Evolutionary conservation across 53 echinoderm and acorn worm genomes (phyloP).

Genomic region (Arbacia lixula): DNA sequence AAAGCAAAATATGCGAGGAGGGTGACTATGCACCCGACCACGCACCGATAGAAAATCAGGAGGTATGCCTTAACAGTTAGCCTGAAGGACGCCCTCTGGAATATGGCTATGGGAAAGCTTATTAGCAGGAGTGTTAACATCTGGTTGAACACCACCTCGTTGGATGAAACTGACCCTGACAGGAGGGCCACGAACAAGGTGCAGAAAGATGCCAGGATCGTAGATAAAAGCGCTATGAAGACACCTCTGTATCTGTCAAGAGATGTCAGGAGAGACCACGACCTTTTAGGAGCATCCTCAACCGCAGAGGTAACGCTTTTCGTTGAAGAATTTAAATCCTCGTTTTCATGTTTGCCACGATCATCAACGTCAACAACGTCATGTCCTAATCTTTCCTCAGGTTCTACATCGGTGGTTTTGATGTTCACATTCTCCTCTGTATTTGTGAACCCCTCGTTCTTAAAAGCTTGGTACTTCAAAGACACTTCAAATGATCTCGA

Average conservation of each 20-base stretch:
- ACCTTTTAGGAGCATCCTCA: too few relatives aligned
- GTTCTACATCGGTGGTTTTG: too few relatives aligned
- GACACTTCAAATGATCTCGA: too few relatives aligned
- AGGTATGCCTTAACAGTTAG: not conserved
- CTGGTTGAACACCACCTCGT: slow-evolving; percentile 34
- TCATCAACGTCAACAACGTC: too few relatives aligned
- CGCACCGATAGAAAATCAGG: slow-evolving; percentile 3
- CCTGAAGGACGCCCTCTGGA: not conserved
- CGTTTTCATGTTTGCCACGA: too few relatives aligned
- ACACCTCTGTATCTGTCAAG: slow-evolving; percentile 29
- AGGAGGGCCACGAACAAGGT: slow-evolving; percentile 10
- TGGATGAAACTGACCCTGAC: slow-evolving; percentile 17
- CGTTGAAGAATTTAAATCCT: too few relatives aligned
- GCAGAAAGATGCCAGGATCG: not conserved
- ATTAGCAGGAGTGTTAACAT: slow-evolving; percentile 11
- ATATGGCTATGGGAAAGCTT: not conserved
- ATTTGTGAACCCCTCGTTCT: too few relatives aligned
- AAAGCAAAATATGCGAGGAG: slow-evolving; percentile 18
- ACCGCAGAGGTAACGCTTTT: too few relatives aligned
- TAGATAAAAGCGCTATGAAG: not conserved
- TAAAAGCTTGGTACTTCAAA: too few relatives aligned
- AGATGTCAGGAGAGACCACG: too few relatives aligned
- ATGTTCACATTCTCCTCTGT: too few relatives aligned
- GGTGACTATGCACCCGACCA: slow-evolving; percentile 7
- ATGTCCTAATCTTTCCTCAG: too few relatives aligned